Conservation (phyloP, 64 coral and sea anemone species). For the Dendronephthya gigantea region DNA sequence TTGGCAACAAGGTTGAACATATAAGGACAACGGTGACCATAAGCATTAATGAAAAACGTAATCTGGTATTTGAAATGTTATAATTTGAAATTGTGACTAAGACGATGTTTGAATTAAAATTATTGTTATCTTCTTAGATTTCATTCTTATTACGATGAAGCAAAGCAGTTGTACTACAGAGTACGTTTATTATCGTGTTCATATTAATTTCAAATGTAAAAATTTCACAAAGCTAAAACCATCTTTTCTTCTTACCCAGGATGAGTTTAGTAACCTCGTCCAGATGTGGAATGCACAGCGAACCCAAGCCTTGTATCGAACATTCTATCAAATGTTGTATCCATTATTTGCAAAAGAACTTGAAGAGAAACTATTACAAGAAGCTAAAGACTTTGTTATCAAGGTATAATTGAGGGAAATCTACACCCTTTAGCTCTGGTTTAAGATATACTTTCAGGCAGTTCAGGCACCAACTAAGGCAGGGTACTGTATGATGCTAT, state of each 20-base stretch:
- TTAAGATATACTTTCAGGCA: no score
- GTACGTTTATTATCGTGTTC: slow-evolving; percentile 22
- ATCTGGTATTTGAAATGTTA: no score
- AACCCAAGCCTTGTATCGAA: slow-evolving; percentile 68
- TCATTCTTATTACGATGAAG: slow-evolving; percentile 87
- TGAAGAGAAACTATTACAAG: slow-evolving; percentile 57
- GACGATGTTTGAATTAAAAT: no score
- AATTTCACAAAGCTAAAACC: background rate
- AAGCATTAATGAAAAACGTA: no score
- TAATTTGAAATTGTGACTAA: no score
- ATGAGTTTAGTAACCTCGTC: slow-evolving; percentile 94
- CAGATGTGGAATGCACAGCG: slow-evolving; percentile 93
- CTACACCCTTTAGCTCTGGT: no score
- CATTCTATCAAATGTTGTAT: slow-evolving; percentile 88
- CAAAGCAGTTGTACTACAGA: slow-evolving; percentile 87
- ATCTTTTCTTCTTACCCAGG: slow-evolving; percentile 34
- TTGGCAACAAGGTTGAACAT: no score
- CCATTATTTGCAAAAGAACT: slow-evolving; percentile 88
- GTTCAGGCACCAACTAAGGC: no score
- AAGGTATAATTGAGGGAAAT: slow-evolving; percentile 41
- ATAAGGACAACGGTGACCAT: no score
- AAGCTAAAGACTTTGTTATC: slow-evolving; percentile 73
- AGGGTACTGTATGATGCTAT: background rate
- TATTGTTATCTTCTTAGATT: slow-evolving; percentile 22
- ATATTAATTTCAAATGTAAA: background rate